Evolutionary conservation across 2,888 invertebrate genomes (phyloP), one percentile per base, ranked within the genome.

Genomic region (Oconnorella tubifera): DNA sequence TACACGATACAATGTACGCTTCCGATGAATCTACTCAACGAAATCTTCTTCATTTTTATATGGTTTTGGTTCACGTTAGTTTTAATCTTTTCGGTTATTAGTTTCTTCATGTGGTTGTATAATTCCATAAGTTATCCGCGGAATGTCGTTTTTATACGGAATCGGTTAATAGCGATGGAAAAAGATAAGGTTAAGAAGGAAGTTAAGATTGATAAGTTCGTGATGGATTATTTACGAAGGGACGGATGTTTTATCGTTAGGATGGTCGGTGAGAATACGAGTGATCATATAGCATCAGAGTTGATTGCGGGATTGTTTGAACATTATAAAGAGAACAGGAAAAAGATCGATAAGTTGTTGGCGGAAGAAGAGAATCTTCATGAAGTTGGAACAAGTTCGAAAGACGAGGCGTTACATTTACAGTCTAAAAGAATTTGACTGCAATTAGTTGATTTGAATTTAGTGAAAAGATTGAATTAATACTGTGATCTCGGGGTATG

Each of bases 61-160:
- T 84, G 84, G 84, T 84, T 83, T 75, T 84, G 84, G 84, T 76
- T 83, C 59, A 76, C 83, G 33, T 76, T 83, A 33, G 82, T 84
- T 25, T 76, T 79, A 53, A 69, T 80, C 40, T 74, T 80, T 66
- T 83, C 83, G 68, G 70, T 78, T 33, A 19, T 51, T 2, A 70
- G 68, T 27, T 62, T 68, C 14, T 0, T 71, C 19, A 62, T 64
- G 29, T 72, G 69, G 69, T 19, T 56, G 10, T 27, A 48, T 48
- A 40, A 25, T n/a, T 29, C 33, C 32, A 23, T 56, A 2, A 33
- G 48, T 48, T 23, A 23, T 10, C 1, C 25, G 10, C 23, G 29
- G 4, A 25, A 61, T 1, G 32, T 51, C 1, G 49, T n/a, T 25
- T 66, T 57, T 56, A 51, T 66, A 3, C 57, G 66, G 6, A 62